These are phyloP conservation scores for Troides helena DNA, from an alignment of 2,888 invertebrate genomes.

Conservation along the genomic window DNA sequence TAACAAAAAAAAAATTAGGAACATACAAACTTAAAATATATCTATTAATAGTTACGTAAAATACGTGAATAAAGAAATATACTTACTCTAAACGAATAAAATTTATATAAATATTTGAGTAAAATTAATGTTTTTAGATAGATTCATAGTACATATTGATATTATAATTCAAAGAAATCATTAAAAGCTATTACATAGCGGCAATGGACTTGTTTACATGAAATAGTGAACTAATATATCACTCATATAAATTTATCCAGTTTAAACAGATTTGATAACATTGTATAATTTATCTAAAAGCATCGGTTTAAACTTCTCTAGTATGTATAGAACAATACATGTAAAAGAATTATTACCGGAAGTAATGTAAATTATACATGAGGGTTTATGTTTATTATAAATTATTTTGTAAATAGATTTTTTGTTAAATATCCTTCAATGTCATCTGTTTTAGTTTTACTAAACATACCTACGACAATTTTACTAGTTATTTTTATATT, in stretches of 20 bases:
- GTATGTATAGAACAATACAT: not conserved
- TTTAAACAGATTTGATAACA: no score
- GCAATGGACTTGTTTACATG: no score
- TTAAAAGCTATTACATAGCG: no score
- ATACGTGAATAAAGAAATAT: constrained; percentile 22
- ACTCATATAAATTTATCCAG: no score
- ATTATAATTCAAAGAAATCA: no score
- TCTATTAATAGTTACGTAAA: constrained; percentile 4
- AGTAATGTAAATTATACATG: not conserved
- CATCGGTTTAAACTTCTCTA: not conserved
- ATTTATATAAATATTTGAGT: not conserved
- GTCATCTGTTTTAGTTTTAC: no score
- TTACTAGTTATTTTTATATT: not conserved
- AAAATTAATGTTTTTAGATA: not conserved
- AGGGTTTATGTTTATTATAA: not conserved
- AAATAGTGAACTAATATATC: no score
- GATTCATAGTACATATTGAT: not conserved
- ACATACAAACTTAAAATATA: constrained; percentile 14
- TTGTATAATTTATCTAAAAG: no score
- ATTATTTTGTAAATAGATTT: not conserved
- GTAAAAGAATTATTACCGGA: not conserved
- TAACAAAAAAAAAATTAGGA: constrained; percentile 18
- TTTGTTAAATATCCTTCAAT: not conserved
- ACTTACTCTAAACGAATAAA: constrained; percentile 28
- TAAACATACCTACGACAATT: no score